These are phyloP conservation scores for Limnephilus auricula DNA, from an alignment of 2,888 invertebrate genomes.

Conservation along the genomic window DNA sequence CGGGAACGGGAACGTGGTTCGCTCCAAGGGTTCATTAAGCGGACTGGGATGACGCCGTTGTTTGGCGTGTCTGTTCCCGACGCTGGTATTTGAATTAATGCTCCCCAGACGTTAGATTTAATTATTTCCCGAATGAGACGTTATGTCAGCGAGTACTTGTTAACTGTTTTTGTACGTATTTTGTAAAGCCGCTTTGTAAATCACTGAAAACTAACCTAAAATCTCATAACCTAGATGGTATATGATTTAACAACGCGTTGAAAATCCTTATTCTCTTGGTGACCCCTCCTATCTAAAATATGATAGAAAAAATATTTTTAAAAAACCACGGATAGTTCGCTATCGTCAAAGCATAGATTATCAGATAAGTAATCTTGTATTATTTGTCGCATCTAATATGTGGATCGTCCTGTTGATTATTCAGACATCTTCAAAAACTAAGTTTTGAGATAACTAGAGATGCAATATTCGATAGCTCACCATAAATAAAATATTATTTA, in stretches of 20 bases:
- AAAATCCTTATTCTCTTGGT: neutral
- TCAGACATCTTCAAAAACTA: too few species aligned
- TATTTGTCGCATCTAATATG: too few species aligned
- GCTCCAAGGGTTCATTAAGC: conserved; percentile 50
- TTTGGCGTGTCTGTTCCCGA: conserved; percentile 1
- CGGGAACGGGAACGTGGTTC: conserved; percentile 14
- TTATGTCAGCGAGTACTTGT: neutral
- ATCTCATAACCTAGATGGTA: neutral
- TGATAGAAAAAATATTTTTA: too few species aligned
- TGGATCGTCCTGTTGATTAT: too few species aligned
- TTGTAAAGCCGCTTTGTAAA: neutral
- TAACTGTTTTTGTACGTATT: neutral
- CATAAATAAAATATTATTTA: too few species aligned
- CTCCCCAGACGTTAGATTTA: neutral
- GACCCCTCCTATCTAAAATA: neutral
- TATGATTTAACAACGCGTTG: neutral
- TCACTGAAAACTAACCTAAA: neutral
- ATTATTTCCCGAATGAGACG: conserved; percentile 8
- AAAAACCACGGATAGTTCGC: too few species aligned
- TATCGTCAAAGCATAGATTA: neutral
- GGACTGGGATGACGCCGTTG: conserved; percentile 9
- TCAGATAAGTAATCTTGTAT: too few species aligned
- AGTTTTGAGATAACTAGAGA: too few species aligned
- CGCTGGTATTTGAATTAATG: neutral
- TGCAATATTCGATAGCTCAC: too few species aligned